Base-by-base conservation (phyloP, 2,888 invertebrate genomes). In the Clivina fossor region DNA sequence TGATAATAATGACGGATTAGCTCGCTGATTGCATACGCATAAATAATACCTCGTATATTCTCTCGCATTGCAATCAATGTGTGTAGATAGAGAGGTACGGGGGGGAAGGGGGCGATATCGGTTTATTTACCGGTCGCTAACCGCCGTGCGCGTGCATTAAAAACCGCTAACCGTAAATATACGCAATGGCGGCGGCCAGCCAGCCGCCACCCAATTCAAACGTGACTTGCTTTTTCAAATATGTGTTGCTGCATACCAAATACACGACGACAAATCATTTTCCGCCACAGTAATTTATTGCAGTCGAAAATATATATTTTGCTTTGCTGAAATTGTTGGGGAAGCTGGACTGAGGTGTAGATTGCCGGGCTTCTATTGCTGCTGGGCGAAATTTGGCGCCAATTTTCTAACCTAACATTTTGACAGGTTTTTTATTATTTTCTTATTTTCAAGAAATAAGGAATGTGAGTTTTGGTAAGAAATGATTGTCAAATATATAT, bases 201-300 rank as follows among this genome's bases (percentile, higher is more conserved):
- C 40, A 13, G 19, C 40, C n/a, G 8, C 9, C n/a, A n/a, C n/a
- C n/a, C 40, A 16, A 19, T 19, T 18, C 11, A 22, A 20, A 40
- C 40, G 40, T 40, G 40, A 20, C 20, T 22, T 40, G 40, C 40
- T 22, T 40, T 40, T 20, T 13, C 40, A 19, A 22, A 20, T 19
- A 9, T 40, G 40, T 40, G 37, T 37, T 11, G 13, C 13, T 33
- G 33, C 16, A 16, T 33, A n/a, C n/a, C n/a, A n/a, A n/a, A n/a
- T n/a, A n/a, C n/a, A 7, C 40, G 22, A 11, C 40, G 40, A 40
- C 40, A 40, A 40, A 40, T 40, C 20, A 40, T 40, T 40, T 40
- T 37, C 37, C 37, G 40, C 40, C 22, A 11, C 40, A 16, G 22
- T 40, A 40, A 40, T 40, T 40, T 40, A 19, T 19, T 9, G 11